Evolutionary conservation across 1,140 invertebrate genomes (phyloP).

Genomic region (Belonocnema kinseyi): DNA sequence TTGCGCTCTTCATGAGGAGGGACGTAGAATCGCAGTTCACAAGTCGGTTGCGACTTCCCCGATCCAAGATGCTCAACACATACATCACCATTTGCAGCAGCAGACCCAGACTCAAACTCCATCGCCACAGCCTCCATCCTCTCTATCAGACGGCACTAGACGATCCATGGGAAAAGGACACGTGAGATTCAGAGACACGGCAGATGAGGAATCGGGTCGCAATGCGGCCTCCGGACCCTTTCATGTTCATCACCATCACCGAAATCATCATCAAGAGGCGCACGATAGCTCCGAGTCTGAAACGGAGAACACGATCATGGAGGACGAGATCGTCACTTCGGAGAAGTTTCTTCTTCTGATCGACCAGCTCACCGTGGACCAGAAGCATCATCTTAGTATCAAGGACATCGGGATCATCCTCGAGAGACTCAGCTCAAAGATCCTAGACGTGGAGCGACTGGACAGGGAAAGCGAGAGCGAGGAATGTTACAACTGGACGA

Average conservation of each 20-base stretch:
- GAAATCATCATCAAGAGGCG: slow-evolving; percentile 74
- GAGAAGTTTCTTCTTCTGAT: slow-evolving; percentile 94
- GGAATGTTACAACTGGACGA: slow-evolving; percentile 96
- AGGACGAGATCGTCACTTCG: slow-evolving; percentile 90
- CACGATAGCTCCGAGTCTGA: slow-evolving; percentile 93
- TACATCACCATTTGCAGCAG: slow-evolving; percentile 68
- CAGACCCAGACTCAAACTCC: slow-evolving; percentile 73
- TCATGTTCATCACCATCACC: slow-evolving; percentile 65
- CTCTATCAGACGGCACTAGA: slow-evolving; percentile 72
- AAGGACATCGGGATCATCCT: slow-evolving; percentile 97
- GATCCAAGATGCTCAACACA: slow-evolving; percentile 84
- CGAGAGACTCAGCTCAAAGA: slow-evolving; percentile 93
- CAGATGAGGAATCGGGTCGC: slow-evolving; percentile 73
- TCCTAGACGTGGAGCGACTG: slow-evolving; percentile 92
- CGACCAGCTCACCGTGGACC: slow-evolving; percentile 93
- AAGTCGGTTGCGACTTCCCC: slow-evolving; percentile 93
- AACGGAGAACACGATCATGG: slow-evolving; percentile 93
- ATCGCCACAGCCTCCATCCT: slow-evolving; percentile 76
- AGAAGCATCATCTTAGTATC: slow-evolving; percentile 92
- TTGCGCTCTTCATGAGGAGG: slow-evolving; percentile 94
- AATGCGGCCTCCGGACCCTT: slow-evolving; percentile 74
- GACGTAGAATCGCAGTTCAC: slow-evolving; percentile 91
- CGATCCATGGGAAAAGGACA: slow-evolving; percentile 71
- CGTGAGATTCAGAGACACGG: slow-evolving; percentile 74
- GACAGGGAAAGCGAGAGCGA: slow-evolving; percentile 93